A percentile compares a stretch with the other conserved stretches of the same genome.
phyloP scores from a whole-genome alignment of 2,888 invertebrate species.

The Orthosia incerta region DNA sequence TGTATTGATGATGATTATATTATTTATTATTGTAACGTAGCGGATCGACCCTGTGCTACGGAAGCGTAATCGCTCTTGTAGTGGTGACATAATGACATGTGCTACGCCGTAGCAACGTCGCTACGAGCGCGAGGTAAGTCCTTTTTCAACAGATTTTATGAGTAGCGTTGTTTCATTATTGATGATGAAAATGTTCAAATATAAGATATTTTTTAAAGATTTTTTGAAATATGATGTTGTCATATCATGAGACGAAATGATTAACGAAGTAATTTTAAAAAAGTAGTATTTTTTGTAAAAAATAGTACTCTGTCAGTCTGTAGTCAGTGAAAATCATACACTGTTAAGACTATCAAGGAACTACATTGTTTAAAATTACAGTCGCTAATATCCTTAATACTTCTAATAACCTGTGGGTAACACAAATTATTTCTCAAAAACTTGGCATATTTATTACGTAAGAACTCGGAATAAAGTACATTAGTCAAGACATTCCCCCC shows the following conservation, averaged over 20 bases:
- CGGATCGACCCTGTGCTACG: not conserved
- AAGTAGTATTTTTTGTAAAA: too few species aligned
- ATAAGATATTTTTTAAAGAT: too few species aligned
- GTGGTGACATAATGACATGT: slow-evolving; percentile 8
- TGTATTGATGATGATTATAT: too few species aligned
- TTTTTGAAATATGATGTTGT: too few species aligned
- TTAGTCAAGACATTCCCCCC: slow-evolving; percentile 27
- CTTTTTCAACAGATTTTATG: too few species aligned
- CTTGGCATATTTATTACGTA: not conserved
- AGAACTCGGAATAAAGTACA: slow-evolving; percentile 14
- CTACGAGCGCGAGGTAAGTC: not conserved
- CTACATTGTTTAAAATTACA: not conserved
- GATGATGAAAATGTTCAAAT: too few species aligned
- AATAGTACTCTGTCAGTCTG: too few species aligned
- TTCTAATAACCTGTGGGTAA: not conserved
- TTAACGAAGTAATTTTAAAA: too few species aligned
- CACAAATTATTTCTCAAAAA: not conserved
- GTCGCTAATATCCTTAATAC: too few species aligned
- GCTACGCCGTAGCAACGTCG: slow-evolving; percentile 16
- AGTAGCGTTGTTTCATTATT: not conserved
- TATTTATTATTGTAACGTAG: not conserved
- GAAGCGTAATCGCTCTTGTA: not conserved
- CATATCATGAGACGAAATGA: too few species aligned
- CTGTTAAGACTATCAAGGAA: too few species aligned
- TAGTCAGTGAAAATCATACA: too few species aligned